Base-by-base conservation (phyloP, 1,140 invertebrate genomes). In the Procambarus virginalis region DNA sequence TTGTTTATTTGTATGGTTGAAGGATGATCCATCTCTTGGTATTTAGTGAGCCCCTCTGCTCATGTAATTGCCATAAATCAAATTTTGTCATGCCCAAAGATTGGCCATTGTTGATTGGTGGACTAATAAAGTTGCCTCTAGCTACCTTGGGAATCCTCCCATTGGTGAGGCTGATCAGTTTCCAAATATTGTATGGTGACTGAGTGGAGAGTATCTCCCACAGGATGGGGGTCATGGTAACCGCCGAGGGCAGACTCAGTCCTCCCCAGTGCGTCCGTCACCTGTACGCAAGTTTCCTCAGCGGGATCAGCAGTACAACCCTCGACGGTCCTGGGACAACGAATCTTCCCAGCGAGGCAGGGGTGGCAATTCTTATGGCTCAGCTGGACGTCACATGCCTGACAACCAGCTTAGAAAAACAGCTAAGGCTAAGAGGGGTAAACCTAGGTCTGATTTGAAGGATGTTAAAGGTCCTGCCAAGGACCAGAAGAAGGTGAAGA, bases 201-300 rank as follows among this genome's bases (percentile, higher is more conserved):
- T 87, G 58, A 87, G 86, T 70, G 86, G 58, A 70, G 86, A 87
- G 86, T 87, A 77, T 87, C 78, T 87, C 78, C 86, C 78, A 87
- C 86, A 87, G 86, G 86, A 70, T 87, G 86, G 86, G 77, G 86
- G 77, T 45, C 49, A 73, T 73, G 86, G 64, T 46, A 64, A 79
- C 51, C 86, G 51, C 64, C 86, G 46, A 64, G 78, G 86, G 48
- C 58, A 68, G 60, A 75, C 76, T 64, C 82, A 48, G 73, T 68
- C 85, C 58, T 75, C 85, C 77, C 85, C 55, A 68, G 17, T 79
- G 77, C 86, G 55, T 85, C 83, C 83, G 20, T 70, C 84, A 46
- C 80, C 79, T 68, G 64, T 68, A 64, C 83, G 84, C 84, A 85
- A 85, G 84, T 77, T 85, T 46, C 78, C 86, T 55, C 86, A 80